Conservation (phyloP, 2,113 vertebrate species). For the Regulus satrapa region DNA sequence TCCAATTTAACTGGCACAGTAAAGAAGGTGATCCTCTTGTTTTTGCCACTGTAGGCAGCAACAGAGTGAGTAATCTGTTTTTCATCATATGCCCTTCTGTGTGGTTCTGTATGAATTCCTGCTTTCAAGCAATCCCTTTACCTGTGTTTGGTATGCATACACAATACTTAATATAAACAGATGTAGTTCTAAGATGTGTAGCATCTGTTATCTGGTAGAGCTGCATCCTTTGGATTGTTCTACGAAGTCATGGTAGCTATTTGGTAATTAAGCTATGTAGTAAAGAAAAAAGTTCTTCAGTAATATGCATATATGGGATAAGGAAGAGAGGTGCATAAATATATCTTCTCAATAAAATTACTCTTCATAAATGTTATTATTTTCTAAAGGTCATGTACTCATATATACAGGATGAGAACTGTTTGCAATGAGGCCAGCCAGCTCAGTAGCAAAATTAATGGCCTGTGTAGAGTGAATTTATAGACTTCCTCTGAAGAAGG, state of each 20-base stretch:
- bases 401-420: not conserved
- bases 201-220: not conserved
- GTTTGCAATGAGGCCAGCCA: not conserved
- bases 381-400: not conserved
- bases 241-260: not conserved
- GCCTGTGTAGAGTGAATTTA: not conserved
- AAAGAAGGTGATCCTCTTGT: constrained; percentile 98
- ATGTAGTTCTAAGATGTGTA: not conserved
- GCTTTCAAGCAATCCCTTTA: not conserved
- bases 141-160: not conserved
- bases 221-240: not conserved
- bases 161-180: not conserved
- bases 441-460: not conserved
- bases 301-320: not conserved
- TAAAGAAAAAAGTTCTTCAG: not conserved
- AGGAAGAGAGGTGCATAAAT: not conserved
- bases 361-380: not conserved
- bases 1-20: constrained; percentile 99
- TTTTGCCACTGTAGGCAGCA: constrained; percentile 97
- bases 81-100: not conserved
- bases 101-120: not conserved
- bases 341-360: not conserved
- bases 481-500: not conserved
- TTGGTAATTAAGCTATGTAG: not conserved
- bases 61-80: constrained; percentile 81